A percentile compares a stretch with the other conserved stretches of the same genome.
Evolutionary conservation across 2,113 vertebrate genomes (phyloP).

Genomic region (Danio rerio): DNA sequence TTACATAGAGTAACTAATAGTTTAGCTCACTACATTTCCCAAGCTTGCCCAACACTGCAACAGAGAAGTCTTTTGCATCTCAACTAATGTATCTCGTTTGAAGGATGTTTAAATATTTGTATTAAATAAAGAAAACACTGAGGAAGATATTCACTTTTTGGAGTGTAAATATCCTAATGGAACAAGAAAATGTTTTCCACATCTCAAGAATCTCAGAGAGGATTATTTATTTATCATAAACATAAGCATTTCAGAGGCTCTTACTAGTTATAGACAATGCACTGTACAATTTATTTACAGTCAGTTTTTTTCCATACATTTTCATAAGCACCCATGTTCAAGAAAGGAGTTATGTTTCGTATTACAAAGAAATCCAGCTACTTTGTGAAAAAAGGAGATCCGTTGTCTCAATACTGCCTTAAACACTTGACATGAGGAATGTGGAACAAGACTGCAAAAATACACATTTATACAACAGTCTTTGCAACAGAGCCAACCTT

Average conservation of each 20-base stretch:
- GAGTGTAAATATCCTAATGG: not conserved
- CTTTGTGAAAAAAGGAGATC: not conserved
- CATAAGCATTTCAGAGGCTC: not conserved
- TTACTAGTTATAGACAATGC: conserved; percentile 48
- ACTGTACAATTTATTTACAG: conserved; percentile 58
- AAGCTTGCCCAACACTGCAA: no score
- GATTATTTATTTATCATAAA: conserved; percentile 15
- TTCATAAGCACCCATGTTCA: conserved; percentile 21
- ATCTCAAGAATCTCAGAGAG: not conserved
- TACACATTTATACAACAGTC: conserved; percentile 4
- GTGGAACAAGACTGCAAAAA: conserved; percentile 32
- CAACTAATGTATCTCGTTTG: no score
- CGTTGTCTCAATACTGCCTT: not conserved
- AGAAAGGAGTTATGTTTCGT: not conserved
- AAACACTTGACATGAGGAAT: conserved; percentile 20
- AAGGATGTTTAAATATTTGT: no score
- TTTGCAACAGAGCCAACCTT: conserved; percentile 10
- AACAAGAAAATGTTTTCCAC: not conserved
- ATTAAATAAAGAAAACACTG: no score
- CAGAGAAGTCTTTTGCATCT: no score
- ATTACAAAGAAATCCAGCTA: not conserved
- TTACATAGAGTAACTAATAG: no score
- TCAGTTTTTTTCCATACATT: conserved; percentile 7
- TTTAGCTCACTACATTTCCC: no score
- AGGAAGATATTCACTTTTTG: no score